A percentile compares a stretch with the other conserved stretches of the same genome.
Evolutionary conservation across 2,797 vertebrate species (phyloP).

Genomic region (Sebastes wilsoni): DNA sequence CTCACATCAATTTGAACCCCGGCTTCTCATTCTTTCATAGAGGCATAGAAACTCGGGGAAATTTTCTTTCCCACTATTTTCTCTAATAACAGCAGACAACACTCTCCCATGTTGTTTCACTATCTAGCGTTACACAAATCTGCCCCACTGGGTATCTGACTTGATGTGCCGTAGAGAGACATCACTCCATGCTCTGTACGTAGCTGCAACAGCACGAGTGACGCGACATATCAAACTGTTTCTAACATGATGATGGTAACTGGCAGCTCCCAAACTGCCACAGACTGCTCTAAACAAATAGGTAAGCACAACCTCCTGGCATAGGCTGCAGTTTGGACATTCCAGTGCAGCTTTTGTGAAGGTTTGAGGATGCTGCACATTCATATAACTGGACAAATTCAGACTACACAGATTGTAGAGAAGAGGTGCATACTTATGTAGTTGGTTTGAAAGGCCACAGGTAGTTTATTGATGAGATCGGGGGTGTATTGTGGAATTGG

Average conservation of each 20-base stretch:
- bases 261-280: background rate
- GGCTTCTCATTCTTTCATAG: background rate
- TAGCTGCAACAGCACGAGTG: constrained; percentile 18
- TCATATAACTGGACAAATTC: background rate
- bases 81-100: constrained; percentile 19
- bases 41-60: background rate
- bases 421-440: background rate
- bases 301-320: background rate
- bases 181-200: constrained; percentile 3
- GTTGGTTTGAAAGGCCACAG: background rate
- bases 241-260: background rate
- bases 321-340: background rate
- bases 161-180: constrained; percentile 36
- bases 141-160: constrained; percentile 29
- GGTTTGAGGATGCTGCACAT: background rate
- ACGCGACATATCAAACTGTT: constrained; percentile 12
- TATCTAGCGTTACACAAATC: constrained; percentile 22
- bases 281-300: background rate
- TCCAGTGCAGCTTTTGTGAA: background rate
- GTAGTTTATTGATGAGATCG: background rate
- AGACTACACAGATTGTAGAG: background rate
- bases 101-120: constrained; percentile 22
- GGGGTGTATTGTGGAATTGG: background rate
- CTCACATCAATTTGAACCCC: background rate
- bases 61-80: background rate